Evolutionary conservation across 2,888 invertebrate species (phyloP).

Genomic region (Shargacucullia verbasci): DNA sequence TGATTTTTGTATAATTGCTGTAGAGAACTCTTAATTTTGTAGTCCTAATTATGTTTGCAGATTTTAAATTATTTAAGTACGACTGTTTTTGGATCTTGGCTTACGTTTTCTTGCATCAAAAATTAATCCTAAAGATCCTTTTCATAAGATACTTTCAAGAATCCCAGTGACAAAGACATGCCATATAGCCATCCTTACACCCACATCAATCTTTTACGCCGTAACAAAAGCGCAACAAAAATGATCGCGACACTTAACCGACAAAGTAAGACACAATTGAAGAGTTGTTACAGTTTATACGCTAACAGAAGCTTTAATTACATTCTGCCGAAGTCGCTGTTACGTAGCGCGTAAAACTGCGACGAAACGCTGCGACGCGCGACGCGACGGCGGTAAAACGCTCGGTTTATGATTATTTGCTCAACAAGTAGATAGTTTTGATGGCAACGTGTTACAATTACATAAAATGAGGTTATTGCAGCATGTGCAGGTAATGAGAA

Average conservation of each 20-base stretch:
- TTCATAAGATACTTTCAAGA: not conserved
- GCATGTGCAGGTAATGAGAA: conserved; percentile 43
- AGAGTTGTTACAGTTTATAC: conserved; percentile 70
- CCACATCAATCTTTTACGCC: conserved; percentile 26
- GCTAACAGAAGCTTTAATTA: conserved; percentile 58
- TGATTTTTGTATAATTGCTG: no score
- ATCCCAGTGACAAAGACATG: not conserved
- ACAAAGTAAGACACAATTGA: conserved; percentile 70
- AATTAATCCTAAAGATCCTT: not conserved
- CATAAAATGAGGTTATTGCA: conserved; percentile 49
- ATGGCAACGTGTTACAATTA: conserved; percentile 53
- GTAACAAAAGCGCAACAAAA: conserved; percentile 54
- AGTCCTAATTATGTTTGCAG: no score
- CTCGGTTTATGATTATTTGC: conserved; percentile 78
- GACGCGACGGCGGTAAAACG: conserved; percentile 49
- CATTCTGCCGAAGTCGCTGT: conserved; percentile 54
- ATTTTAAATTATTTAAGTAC: no score
- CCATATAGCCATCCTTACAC: not conserved
- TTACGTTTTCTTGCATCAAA: no score
- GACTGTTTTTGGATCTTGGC: no score
- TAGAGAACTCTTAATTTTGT: no score
- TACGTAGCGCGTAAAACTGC: conserved; percentile 51
- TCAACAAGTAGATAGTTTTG: conserved; percentile 74
- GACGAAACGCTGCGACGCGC: conserved; percentile 56
- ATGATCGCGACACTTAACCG: conserved; percentile 60